Evolutionary conservation across 2,888 invertebrate species (phyloP).

Genomic region (Catonia carolina): DNA sequence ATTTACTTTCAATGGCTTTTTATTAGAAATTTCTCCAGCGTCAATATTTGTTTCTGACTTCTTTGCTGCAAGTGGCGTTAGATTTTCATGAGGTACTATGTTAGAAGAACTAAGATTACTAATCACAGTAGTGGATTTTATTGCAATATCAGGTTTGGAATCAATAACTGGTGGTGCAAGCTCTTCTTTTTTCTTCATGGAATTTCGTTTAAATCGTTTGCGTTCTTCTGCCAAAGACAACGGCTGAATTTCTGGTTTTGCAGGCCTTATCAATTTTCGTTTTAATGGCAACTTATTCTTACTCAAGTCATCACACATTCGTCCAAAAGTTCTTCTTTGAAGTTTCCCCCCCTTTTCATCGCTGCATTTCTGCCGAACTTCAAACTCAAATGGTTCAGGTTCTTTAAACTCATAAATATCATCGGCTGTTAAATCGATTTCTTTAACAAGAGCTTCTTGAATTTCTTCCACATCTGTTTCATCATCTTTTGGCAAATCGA

Average conservation of each 20-base stretch:
- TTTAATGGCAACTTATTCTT: slow-evolving; percentile 19
- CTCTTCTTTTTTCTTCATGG: slow-evolving; percentile 23
- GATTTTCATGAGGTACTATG: too few relatives aligned
- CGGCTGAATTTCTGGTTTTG: slow-evolving; percentile 21
- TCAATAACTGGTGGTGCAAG: slow-evolving; percentile 5
- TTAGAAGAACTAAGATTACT: too few relatives aligned
- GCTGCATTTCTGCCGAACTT: slow-evolving; percentile 52
- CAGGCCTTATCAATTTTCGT: slow-evolving; percentile 14
- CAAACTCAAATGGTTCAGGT: slow-evolving; percentile 80
- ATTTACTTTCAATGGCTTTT: too few relatives aligned
- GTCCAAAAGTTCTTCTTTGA: slow-evolving; percentile 43
- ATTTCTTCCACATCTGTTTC: not conserved
- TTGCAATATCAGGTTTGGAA: slow-evolving; percentile 1
- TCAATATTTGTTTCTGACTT: too few relatives aligned
- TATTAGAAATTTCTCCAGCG: too few relatives aligned
- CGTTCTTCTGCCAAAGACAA: slow-evolving; percentile 12
- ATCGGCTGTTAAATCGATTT: slow-evolving; percentile 33
- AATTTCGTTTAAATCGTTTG: slow-evolving; percentile 13
- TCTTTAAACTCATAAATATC: slow-evolving; percentile 87
- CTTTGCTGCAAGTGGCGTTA: too few relatives aligned
- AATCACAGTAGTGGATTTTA: too few relatives aligned
- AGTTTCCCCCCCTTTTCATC: slow-evolving; percentile 32
- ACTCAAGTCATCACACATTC: slow-evolving; percentile 44
- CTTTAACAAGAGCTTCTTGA: not conserved
- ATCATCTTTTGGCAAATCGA: not conserved